Evolutionary conservation across 2,797 vertebrate genomes (phyloP).

Genomic region (Chloroceryle inda): DNA sequence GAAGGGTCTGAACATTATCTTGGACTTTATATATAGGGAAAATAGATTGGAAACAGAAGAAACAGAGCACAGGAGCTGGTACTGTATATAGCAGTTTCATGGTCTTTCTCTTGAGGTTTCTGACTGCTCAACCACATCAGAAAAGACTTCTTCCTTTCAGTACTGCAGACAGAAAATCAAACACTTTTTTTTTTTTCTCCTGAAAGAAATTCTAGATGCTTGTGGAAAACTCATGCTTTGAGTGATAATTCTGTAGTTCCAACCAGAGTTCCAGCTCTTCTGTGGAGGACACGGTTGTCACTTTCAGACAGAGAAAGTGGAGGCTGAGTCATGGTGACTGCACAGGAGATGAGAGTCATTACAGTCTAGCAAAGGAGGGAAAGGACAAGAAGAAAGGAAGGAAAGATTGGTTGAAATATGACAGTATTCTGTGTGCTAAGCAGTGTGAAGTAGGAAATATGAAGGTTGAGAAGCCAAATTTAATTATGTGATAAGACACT

Average conservation of each 20-base stretch:
- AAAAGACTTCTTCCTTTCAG: neutral
- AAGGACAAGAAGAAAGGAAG: conserved; percentile 20
- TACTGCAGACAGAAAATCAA: neutral
- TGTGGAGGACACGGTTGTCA: neutral
- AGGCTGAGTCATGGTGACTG: neutral
- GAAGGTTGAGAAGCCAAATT: conserved; percentile 11
- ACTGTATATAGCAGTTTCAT: neutral
- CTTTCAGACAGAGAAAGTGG: neutral
- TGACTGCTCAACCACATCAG: neutral
- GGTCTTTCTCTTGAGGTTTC: neutral
- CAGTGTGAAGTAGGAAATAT: conserved; percentile 44
- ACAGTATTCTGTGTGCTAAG: neutral
- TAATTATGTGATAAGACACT: neutral
- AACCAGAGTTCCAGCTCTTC: neutral
- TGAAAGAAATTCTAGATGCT: neutral
- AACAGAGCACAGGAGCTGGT: neutral
- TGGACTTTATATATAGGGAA: neutral
- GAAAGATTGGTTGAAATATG: conserved; percentile 6
- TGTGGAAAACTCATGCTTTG: neutral
- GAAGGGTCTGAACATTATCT: neutral
- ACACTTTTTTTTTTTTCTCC: neutral
- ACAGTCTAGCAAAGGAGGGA: neutral
- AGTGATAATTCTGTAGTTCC: neutral
- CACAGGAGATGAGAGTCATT: neutral
- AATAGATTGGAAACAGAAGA: neutral